Percentiles rank a stretch among this genome's conserved stretches.
Conservation (phyloP, 2,113 vertebrate species). For the Hippoglossus stenolepis region DNA sequence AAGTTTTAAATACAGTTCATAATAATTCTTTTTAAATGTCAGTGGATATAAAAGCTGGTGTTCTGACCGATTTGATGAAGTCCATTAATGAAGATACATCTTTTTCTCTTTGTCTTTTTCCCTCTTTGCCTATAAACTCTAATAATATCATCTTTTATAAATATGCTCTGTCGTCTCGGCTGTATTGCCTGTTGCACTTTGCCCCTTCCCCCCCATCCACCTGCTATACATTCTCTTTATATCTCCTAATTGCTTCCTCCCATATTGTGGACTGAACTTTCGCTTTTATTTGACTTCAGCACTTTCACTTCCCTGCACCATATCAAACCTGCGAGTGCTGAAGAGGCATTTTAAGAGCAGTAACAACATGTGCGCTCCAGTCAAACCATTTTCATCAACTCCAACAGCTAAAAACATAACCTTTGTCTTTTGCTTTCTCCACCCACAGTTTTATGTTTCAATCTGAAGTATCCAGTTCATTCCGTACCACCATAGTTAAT, state of each 20-base stretch:
- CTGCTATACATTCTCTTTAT: conserved; percentile 65
- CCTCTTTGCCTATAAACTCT: conserved; percentile 36
- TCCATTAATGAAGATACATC: conserved; percentile 75
- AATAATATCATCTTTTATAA: conserved; percentile 48
- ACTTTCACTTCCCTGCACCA: conserved; percentile 64
- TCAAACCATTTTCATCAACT: conserved; percentile 48
- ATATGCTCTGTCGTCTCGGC: conserved; percentile 52
- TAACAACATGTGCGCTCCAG: conserved; percentile 54
- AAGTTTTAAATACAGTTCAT: conserved; percentile 78
- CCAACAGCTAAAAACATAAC: conserved; percentile 34
- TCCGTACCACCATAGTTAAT: conserved; percentile 30
- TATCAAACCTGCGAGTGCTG: conserved; percentile 64
- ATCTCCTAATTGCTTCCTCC: conserved; percentile 63
- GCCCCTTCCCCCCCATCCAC: conserved; percentile 32
- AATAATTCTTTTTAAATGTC: conserved; percentile 70
- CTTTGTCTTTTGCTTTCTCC: conserved; percentile 24
- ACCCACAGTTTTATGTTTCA: conserved; percentile 53
- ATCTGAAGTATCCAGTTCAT: conserved; percentile 44
- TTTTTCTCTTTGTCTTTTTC: conserved; percentile 30
- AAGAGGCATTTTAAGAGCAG: conserved; percentile 68
- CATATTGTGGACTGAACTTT: conserved; percentile 65
- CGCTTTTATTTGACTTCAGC: conserved; percentile 72
- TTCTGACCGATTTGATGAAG: conserved; percentile 78
- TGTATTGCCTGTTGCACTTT: conserved; percentile 43
- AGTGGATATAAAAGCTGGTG: conserved; percentile 84